Base-by-base conservation (phyloP, 2,888 invertebrate genomes). In the Chrysolina oricalcia region DNA sequence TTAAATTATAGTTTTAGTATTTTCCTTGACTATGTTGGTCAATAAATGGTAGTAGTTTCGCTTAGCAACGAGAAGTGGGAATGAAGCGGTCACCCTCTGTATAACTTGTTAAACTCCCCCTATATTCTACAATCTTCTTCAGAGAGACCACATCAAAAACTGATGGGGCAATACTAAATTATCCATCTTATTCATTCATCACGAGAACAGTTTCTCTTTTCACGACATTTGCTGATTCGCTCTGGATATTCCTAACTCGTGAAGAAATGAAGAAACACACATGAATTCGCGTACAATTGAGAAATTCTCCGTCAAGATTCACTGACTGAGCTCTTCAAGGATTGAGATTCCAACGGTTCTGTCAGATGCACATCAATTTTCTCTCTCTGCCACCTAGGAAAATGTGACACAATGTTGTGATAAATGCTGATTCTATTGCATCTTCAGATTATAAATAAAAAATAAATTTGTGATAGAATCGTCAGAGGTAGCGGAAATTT, bases 171-270 rank as follows among this genome's bases (percentile, higher is more conserved):
- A 50, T 17, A 2, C n/a, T 23, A 59, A 59, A 59, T 59, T 9
- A 59, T 13, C 13, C 59, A 1, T 21, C n/a, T n/a, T n/a, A n/a
- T n/a, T n/a, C n/a, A 59, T 21, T 53, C 17, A n/a, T 59, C 59
- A 59, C 27, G 59, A 59, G 15, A 59, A 35, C 8, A 27, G 59
- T 68, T 68, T 68, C 68, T 68, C 68, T 53, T 68, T 68, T 53
- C 68, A 53, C 23, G 68, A 53, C 53, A 40, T 68, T 53, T 8
- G 53, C 23, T 68, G 68, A 53, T 53, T 40, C 68, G 68, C 68
- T 68, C 68, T 68, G 56, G 56, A 68, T 68, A 68, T 35, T 68
- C 19, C 50, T 48, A 15, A 17, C 48, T 17, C 48, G n/a, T 48
- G 48, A 48, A 53, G 53, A 53, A 59, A 35, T 59, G 17, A 35